Conservation (phyloP, 2,797 vertebrate genomes). For the Neosilurus mollespiculum region DNA sequence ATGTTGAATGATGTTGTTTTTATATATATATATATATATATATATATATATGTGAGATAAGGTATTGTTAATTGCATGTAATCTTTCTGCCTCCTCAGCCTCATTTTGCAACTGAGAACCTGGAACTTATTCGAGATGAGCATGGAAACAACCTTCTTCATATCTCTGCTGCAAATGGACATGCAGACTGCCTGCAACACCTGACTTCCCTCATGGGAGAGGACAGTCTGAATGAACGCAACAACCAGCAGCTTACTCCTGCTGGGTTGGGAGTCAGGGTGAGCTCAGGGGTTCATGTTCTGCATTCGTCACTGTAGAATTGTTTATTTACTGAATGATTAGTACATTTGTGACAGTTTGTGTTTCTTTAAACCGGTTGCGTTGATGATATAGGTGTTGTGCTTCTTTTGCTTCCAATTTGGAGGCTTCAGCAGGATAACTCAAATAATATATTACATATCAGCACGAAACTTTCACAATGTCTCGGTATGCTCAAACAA, state of each 20-base stretch:
- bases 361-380: neutral
- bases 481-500: no score
- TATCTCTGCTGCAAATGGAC: conserved; percentile 86
- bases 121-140: conserved; percentile 91
- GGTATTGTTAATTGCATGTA: neutral
- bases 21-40: no score
- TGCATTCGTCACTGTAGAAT: neutral
- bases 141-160: conserved; percentile 93
- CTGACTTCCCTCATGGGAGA: conserved; percentile 97
- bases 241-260: conserved; percentile 87
- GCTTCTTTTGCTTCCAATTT: neutral
- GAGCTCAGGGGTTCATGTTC: conserved; percentile 10
- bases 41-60: no score
- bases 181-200: conserved; percentile 92
- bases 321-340: neutral
- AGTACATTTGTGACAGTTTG: neutral
- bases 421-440: no score
- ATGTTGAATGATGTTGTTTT: neutral
- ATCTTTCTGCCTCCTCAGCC: conserved; percentile 71
- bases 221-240: conserved; percentile 91
- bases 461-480: no score
- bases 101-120: conserved; percentile 92
- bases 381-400: neutral
- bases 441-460: no score
- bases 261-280: conserved; percentile 96